Evolutionary conservation across 2,888 invertebrate genomes (phyloP), one percentile per base, ranked within the genome.

Genomic region (Noctuana brunneofusca): DNA sequence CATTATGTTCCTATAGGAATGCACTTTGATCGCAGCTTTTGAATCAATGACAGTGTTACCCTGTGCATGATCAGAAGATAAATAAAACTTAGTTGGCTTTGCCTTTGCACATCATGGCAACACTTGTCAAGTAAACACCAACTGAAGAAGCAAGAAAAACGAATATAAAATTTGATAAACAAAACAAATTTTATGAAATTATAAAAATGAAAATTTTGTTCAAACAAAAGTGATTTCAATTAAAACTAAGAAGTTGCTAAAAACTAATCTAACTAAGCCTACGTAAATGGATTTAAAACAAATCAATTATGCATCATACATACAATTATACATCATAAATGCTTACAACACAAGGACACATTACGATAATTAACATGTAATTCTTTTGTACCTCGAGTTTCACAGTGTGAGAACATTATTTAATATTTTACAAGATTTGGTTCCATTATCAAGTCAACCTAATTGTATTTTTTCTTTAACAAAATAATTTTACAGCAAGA

Each of bases 131-230:
- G 18, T 41, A 59, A 64, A 68, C 46, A 68, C 27, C 65, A 58
- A 65, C 48, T 60, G 35, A 41, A 66, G 63, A 59, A 66, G 63
- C 46, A 63, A 60, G 52, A 65, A 73, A 65, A 71, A 70, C 56
- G 65, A 38, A 41, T 22, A 63, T 79, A 81, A 77, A 80, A 79
- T 79, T 78, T 80, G 65, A 69, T 70, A 79, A 82, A 81, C 75
- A 80, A 77, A 82, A 80, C 77, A 73, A 73, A 75, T 76, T 74
- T 41, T 38, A 48, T 22, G 14, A 60, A 50, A 22, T 27, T 43
- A 11, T 27, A 11, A 54, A 60, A 56, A 48, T 41, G 38, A 20
- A 50, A 49, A 50, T 54, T 62, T 62, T 62, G 49, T 41, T 54
- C 35, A 56, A 49, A 49, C 18, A 32, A 49, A 30, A 53, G 9